Conservation (phyloP, 2,113 vertebrate species). For the Salvelinus namaycush region DNA sequence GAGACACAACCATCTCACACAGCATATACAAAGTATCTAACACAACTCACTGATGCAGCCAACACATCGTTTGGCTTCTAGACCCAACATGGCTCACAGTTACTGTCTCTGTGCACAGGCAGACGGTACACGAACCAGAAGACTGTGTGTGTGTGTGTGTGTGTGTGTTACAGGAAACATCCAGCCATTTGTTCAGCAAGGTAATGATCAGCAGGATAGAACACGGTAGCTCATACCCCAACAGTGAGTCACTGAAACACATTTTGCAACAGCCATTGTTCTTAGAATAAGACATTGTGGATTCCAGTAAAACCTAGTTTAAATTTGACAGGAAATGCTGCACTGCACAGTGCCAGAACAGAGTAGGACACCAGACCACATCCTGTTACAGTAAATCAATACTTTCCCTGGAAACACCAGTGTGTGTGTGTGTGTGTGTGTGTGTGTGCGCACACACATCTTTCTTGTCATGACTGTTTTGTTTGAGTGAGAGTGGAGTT, state of each 20-base stretch:
- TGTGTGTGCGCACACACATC: neutral
- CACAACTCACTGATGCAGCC: too few species aligned
- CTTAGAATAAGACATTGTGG: neutral
- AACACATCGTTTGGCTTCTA: too few species aligned
- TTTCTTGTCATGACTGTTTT: neutral
- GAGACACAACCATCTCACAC: too few species aligned
- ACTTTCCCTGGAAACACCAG: slow-evolving; percentile 36
- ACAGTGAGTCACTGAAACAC: neutral
- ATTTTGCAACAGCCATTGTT: neutral
- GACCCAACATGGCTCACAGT: too few species aligned
- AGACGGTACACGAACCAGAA: too few species aligned
- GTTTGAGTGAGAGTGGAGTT: slow-evolving; percentile 10
- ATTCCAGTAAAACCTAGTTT: neutral
- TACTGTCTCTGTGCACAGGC: too few species aligned
- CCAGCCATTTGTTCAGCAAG: neutral
- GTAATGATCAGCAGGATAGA: neutral
- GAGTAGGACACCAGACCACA: neutral
- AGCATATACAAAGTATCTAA: too few species aligned
- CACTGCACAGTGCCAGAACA: slow-evolving; percentile 3
- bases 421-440: too few species aligned
- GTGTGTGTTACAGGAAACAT: neutral
- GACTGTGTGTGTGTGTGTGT: too few species aligned
- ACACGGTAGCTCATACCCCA: slow-evolving; percentile 9
- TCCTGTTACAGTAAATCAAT: slow-evolving; percentile 5
- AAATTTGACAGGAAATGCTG: neutral